Evolutionary conservation across 2,888 invertebrate genomes (phyloP), one percentile per base, ranked within the genome.

Genomic region (Volucella inflata): DNA sequence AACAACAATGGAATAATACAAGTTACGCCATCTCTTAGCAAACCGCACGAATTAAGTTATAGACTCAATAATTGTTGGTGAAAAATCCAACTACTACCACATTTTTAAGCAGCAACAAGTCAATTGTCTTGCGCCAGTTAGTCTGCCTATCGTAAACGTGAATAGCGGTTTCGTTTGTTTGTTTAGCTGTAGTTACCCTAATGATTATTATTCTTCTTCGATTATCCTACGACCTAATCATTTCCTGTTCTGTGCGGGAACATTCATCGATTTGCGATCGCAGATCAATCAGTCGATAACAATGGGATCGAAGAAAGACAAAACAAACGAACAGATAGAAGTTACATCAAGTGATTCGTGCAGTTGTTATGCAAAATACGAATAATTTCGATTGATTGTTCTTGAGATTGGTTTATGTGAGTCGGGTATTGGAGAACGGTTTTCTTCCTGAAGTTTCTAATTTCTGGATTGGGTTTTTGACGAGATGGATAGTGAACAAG

Each of bases 171-270:
- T 55, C 36, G 6, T 30, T 30, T 30, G 30, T 30, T 30, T 46
- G 12, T 57, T 55, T 30, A 10, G 42, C 55, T 68, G 30, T 68
- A 48, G 57, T 17, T 70, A 9, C 12, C 21, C 36, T n/a, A 17
- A 17, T 17, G 38, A 57, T 70, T 57, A 38, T 36, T 70, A 38
- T 36, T 70, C 46, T 62, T 42, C 42, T 60, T 51, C 42, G 40
- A 67, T 68, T 68, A 68, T 68, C 60, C 60, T 42, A 59, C 60
- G 68, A 77, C 62, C 70, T 36, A 21, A 17, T 21, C 60, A 48
- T 55, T 77, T 77, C 68, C 68, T 70, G 77, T 70, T 68, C 60
- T 77, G 12, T 77, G 77, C 68, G 77, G 68, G 68, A 70, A 77
- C 77, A 38, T 38, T 77, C 77, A 62, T 70, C 70, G 53, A 70